These are phyloP conservation scores for Perithous albicinctus DNA, from an alignment of 2,888 invertebrate genomes.

Conservation along the genomic window DNA sequence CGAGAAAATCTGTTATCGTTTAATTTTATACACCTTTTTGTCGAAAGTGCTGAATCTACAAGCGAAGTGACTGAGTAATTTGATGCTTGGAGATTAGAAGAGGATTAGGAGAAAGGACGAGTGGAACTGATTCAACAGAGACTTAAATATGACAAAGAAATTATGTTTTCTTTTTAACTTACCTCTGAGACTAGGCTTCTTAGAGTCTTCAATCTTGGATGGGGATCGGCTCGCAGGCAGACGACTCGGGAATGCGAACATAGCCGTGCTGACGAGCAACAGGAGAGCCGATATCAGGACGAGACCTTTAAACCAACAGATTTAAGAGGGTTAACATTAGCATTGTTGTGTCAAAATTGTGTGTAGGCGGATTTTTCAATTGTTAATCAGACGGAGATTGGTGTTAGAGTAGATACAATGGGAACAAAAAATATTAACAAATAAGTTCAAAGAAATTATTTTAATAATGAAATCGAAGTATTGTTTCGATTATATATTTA, in stretches of 20 bases:
- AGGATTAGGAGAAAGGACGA: not conserved
- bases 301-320: conserved; percentile 87
- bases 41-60: too few relatives aligned
- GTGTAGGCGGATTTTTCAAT: not conserved
- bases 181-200: conserved; percentile 89
- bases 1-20: too few relatives aligned
- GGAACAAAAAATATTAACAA: too few relatives aligned
- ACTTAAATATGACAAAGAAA: not conserved
- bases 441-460: too few relatives aligned
- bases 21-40: too few relatives aligned
- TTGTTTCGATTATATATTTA: too few relatives aligned
- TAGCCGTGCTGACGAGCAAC: conserved; percentile 92
- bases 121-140: not conserved
- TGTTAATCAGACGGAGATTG: not conserved
- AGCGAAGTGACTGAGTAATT: not conserved
- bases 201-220: conserved; percentile 82
- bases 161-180: conserved; percentile 62
- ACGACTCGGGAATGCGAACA: conserved; percentile 96
- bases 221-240: conserved; percentile 86
- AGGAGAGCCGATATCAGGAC: conserved; percentile 94
- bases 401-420: too few relatives aligned
- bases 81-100: not conserved
- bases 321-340: conserved; percentile 53
- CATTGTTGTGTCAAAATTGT: conserved; percentile 7
- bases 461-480: too few relatives aligned